A percentile compares a stretch with the other conserved stretches of the same genome.
Evolutionary conservation across 2,797 vertebrate species (phyloP).

Genomic region (Potorous gilbertii): DNA sequence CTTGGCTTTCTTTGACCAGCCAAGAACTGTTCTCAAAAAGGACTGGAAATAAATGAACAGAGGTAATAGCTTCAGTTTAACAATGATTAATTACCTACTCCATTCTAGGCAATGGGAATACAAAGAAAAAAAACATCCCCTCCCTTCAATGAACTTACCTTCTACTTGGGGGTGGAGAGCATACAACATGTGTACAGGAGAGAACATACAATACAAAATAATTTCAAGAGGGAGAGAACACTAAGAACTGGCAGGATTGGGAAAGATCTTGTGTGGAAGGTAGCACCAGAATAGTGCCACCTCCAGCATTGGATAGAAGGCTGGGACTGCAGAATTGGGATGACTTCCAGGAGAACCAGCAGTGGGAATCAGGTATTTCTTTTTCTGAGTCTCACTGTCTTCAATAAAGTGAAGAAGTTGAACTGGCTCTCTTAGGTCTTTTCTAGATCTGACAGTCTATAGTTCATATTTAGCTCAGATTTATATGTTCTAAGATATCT

Average conservation of each 20-base stretch:
- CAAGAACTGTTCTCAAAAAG: constrained; percentile 49
- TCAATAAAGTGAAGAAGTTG: background rate
- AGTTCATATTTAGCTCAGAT: background rate
- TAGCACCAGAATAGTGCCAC: background rate
- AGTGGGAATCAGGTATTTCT: background rate
- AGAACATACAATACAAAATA: background rate
- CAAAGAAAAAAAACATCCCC: background rate
- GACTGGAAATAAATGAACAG: constrained; percentile 33
- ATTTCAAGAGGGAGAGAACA: background rate
- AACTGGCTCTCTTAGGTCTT: background rate
- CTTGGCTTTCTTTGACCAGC: constrained; percentile 50
- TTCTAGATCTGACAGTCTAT: background rate
- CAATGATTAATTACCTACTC: constrained; percentile 47
- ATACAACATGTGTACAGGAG: background rate
- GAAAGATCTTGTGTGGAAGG: background rate
- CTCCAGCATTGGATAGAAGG: background rate
- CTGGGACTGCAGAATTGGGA: background rate
- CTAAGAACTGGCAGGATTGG: background rate
- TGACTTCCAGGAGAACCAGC: background rate
- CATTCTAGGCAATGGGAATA: constrained; percentile 2
- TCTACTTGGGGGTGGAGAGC: background rate
- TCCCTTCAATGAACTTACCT: background rate
- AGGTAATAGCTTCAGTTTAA: background rate
- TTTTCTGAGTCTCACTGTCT: background rate
- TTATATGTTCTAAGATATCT: background rate